Evolutionary conservation across 1,140 invertebrate species (phyloP), one percentile per base, ranked within the genome.

Genomic region (Zaprionus tsacasi): DNA sequence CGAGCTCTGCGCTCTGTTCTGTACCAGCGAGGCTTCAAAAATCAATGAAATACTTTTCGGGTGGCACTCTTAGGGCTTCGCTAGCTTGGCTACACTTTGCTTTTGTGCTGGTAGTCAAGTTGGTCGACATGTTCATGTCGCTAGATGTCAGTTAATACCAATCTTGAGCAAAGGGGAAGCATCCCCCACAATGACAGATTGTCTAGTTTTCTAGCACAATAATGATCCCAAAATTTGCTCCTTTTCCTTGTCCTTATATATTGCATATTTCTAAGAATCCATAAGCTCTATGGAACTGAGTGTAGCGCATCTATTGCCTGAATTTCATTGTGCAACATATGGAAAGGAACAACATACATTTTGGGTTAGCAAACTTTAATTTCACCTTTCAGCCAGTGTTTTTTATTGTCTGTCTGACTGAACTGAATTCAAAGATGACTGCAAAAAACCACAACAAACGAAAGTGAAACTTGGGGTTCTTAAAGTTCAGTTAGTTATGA

Each of bases 21-120:
- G 82, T 80, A 85, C 76, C 68, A 27, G 21, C 66, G 69, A 78
- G 87, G 87, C 88, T 90, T 90, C 87, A 60, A 91, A 91, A 90
- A 90, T 90, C 87, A 87, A 90, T 90, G 87, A 91, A 90, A 90
- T 90, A 87, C 87, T 90, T 90, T 90, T 90, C 79, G 87, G 82
- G 88, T 73, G 82, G 87, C 88, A 91, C 43, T 91, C 71, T 55
- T 90, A 74, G 50, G 87, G 87, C 88, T 90, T 90, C 87, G 38
- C 70, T 54, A 72, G 85, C 88, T 80, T 83, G 82, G 81, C 85
- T 88, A 82, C 78, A 76, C 85, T 81, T 75, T 89, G 83, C 85
- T 78, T 88, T 83, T 66, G 55, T 77, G 72, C 58, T 79, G 74
- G 57, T 78, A 78, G 73, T 73, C 83, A 73, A 83, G 80, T 88